These are phyloP conservation scores for Notothenia rossii DNA, from an alignment of 2,113 vertebrate species.

Conservation along the genomic window DNA sequence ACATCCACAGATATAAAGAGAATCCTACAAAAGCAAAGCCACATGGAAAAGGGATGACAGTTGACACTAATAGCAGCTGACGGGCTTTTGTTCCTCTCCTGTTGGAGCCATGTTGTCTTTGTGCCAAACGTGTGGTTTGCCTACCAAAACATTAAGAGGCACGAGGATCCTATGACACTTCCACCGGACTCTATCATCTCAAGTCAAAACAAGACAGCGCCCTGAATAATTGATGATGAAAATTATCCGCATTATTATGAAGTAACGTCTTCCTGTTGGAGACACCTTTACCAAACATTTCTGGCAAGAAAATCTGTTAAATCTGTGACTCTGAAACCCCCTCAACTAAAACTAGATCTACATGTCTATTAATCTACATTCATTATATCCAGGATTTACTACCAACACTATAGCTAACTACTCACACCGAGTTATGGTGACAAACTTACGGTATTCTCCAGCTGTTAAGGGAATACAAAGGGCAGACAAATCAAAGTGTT, in stretches of 20 bases:
- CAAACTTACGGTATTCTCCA: slow-evolving; percentile 74
- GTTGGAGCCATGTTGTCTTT: slow-evolving; percentile 22
- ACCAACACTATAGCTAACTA: neutral
- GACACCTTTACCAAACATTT: neutral
- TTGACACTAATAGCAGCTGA: slow-evolving; percentile 23
- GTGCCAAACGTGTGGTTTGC: slow-evolving; percentile 51
- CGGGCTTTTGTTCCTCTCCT: slow-evolving; percentile 14
- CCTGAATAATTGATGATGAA: slow-evolving; percentile 52
- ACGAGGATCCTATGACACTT: slow-evolving; percentile 57
- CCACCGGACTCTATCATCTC: slow-evolving; percentile 50
- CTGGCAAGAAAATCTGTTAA: neutral
- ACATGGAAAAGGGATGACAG: neutral
- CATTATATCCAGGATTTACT: slow-evolving; percentile 23
- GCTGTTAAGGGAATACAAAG: slow-evolving; percentile 50
- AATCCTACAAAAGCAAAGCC: neutral
- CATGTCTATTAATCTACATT: slow-evolving; percentile 8
- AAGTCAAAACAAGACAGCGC: slow-evolving; percentile 58
- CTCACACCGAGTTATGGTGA: slow-evolving; percentile 6
- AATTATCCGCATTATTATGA: slow-evolving; percentile 19
- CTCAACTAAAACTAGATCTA: neutral
- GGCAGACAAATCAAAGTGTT: slow-evolving; percentile 17
- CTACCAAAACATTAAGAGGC: slow-evolving; percentile 36
- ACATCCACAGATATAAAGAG: neutral
- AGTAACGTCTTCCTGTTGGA: neutral
- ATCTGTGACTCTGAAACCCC: neutral